Base-by-base conservation (phyloP, 1,140 invertebrate genomes). In the Ericerus pela region DNA sequence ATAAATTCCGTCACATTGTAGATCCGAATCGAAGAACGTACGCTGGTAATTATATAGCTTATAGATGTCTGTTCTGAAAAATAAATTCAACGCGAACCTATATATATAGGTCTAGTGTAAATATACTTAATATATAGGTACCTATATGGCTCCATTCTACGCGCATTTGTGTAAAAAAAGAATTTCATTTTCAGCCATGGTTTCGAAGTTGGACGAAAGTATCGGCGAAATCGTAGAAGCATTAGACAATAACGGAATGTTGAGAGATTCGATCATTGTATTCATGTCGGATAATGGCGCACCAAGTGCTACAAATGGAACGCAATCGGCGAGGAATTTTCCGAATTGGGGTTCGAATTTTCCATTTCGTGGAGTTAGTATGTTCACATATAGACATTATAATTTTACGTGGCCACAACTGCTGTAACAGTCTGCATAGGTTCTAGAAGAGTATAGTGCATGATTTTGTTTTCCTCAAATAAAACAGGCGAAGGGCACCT, bases 151-250 rank as follows among this genome's bases (percentile, higher is more conserved):
- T 41, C 20, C 20, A 16, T 41, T 16, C 37, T 8, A 33, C 8
- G 30, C n/a, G n/a, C n/a, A n/a, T n/a, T n/a, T n/a, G n/a, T n/a
- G n/a, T 47, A 18, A 47, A 20, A 47, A 11, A 47, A 47, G 38
- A 43, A 43, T 22, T 30, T 28, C 61, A 62, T 62, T 65, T 59
- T 53, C 60, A 82, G 82, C 73, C 26, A 83, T 85, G 80, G 74
- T 85, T 12, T 71, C 77, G 5, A 79, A 79, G 62, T 63, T 86
- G 41, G 85, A 88, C 66, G 76, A 81, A 55, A 80, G 80, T 16
- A 72, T 88, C 8, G 82, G 82, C 1, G 62, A 67, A 11, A 72
- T 87, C 6, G 71, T 83, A 11, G 65, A 73, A 47, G 73, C 78
- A 2, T 67, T 88, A 27, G 65, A 75, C 4, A 65, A 73, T 2